Evolutionary conservation across 2,113 vertebrate species (phyloP).

Genomic region (Esox niger): DNA sequence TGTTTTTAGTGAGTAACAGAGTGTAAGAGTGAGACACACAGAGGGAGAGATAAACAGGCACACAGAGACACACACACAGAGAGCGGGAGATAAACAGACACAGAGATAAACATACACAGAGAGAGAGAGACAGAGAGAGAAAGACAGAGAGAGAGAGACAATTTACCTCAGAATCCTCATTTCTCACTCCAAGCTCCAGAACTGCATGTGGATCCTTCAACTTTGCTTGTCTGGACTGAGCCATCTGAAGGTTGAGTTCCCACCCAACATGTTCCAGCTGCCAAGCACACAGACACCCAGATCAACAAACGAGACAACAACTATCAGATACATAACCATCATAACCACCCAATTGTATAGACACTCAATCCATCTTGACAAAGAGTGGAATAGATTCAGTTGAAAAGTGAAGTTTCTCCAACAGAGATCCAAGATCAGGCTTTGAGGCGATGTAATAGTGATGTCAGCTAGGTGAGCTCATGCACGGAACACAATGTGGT

Average conservation of each 20-base stretch:
- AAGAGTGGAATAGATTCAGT: slow-evolving; percentile 51
- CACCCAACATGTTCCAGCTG: slow-evolving; percentile 91
- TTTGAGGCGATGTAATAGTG: no score
- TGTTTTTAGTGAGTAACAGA: slow-evolving; percentile 8
- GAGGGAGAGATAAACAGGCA: neutral
- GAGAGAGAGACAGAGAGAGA: no score
- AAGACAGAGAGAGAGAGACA: no score
- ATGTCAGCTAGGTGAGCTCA: no score
- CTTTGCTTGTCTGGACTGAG: slow-evolving; percentile 83
- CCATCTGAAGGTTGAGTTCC: slow-evolving; percentile 96
- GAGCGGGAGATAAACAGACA: no score
- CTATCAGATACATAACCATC: no score
- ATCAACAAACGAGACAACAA: neutral
- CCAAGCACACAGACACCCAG: slow-evolving; percentile 2
- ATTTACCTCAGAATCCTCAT: slow-evolving; percentile 85
- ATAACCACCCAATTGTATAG: no score
- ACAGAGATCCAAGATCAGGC: no score
- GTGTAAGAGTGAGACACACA: neutral
- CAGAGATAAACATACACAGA: no score
- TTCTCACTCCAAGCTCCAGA: slow-evolving; percentile 83
- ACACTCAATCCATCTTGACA: slow-evolving; percentile 39
- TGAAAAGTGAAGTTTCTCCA: no score
- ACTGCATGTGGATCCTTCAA: slow-evolving; percentile 86
- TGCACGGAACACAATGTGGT: no score
- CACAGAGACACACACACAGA: no score